A percentile compares a stretch with the other conserved stretches of the same genome.
Evolutionary conservation across 2,113 vertebrate species (phyloP).

Genomic region (Tupaia chinensis): DNA sequence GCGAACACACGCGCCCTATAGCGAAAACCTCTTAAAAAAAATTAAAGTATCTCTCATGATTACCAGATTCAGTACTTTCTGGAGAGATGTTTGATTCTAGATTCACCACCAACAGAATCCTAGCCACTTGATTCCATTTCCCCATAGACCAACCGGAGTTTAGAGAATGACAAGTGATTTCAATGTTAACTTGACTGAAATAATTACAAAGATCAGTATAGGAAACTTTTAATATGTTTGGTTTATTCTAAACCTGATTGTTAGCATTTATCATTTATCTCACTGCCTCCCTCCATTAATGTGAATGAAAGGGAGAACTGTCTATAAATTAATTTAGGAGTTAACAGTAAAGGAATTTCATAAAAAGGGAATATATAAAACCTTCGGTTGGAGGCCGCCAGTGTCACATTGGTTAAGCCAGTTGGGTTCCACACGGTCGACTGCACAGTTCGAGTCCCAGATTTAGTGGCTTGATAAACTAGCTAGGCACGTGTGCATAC

Average conservation of each 20-base stretch:
- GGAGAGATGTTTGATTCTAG: background rate
- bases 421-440: no score
- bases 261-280: background rate
- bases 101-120: background rate
- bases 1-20: no score
- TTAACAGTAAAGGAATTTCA: background rate
- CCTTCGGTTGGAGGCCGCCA: background rate
- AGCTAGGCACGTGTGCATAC: no score
- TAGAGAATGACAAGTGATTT: background rate
- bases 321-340: background rate
- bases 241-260: background rate
- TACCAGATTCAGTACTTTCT: background rate
- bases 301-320: background rate
- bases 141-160: background rate
- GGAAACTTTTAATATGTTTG: background rate
- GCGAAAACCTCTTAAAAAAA: background rate
- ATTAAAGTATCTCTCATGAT: constrained; percentile 15
- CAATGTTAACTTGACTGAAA: constrained; percentile 30
- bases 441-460: no score
- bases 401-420: no score
- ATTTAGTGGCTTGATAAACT: no score
- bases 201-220: constrained; percentile 45
- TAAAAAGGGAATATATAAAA: background rate
- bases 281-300: background rate
- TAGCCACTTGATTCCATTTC: background rate